phyloP scores from a whole-genome alignment of 37 sponge, comb jelly and placozoan species.

The Dysidea cf. avara region DNA sequence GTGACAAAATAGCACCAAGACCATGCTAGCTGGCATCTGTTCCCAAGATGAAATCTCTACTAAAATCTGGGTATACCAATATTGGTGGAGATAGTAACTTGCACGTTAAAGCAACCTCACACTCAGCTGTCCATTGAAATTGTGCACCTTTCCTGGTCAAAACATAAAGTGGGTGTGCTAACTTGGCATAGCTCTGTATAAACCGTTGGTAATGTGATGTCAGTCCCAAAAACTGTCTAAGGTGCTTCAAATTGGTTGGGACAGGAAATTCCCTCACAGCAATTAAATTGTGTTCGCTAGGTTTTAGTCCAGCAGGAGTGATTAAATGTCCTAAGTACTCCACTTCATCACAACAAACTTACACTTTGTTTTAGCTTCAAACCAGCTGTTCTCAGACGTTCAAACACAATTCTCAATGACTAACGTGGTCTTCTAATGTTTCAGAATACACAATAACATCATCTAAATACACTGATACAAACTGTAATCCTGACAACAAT shows the following conservation, averaged over 20 bases:
- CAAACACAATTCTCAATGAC: neutral
- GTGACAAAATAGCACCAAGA: slow-evolving; percentile 30
- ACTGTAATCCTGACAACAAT: slow-evolving; percentile 34
- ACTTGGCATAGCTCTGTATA: slow-evolving; percentile 14
- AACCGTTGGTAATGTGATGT: slow-evolving; percentile 37
- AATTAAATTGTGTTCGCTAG: slow-evolving; percentile 13
- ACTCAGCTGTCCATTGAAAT: slow-evolving; percentile 24
- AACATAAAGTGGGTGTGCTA: slow-evolving; percentile 28
- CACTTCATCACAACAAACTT: neutral
- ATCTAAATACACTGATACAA: slow-evolving; percentile 58
- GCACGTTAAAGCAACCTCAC: slow-evolving; percentile 18
- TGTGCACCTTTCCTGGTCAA: neutral
- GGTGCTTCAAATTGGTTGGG: slow-evolving; percentile 27
- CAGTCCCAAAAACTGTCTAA: slow-evolving; percentile 40
- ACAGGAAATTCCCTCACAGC: slow-evolving; percentile 16
- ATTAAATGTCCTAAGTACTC: too few species aligned
- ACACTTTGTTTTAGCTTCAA: slow-evolving; percentile 22
- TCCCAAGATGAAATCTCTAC: neutral
- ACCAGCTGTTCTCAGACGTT: slow-evolving; percentile 3
- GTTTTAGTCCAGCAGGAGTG: slow-evolving; percentile 18
- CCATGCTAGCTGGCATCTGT: slow-evolving; percentile 23
- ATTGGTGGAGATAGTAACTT: slow-evolving; percentile 24
- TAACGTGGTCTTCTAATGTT: slow-evolving; percentile 22
- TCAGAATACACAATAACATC: slow-evolving; percentile 38
- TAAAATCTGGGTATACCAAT: slow-evolving; percentile 29